Base-by-base conservation (phyloP, 2,113 vertebrate genomes). In the Cathartes aura region DNA sequence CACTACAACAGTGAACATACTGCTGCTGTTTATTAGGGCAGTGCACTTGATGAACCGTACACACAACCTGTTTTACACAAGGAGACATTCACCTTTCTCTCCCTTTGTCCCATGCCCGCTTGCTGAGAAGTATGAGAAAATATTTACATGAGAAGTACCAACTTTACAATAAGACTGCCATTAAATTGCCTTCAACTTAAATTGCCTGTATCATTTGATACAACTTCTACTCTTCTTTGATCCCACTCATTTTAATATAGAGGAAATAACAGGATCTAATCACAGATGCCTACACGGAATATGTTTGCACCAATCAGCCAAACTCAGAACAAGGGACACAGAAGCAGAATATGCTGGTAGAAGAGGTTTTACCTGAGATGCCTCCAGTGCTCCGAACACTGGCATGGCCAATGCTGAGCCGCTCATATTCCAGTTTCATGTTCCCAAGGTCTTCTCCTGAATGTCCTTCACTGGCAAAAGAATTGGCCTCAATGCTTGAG, bases 281-380 rank as follows among this genome's bases (percentile, higher is more conserved):
- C 50, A 42, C 34, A 62, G 34, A 13, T 48, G 56, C 34, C 50
- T 73, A 2, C 3, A 56, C 16, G 82, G 43, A 43, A 15, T 47
- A 34, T 5, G 23, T 34, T 40, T 72, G 73, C 48, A 86, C 47
- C 67, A 29, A 43, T 53, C 59, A 82, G 29, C 40, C 67, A 53
- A 59, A 70, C 42, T 55, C 47, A 38, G 30, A 91, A 72, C 38
- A 68, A 88, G 53, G 22, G 16, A 45, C 16, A 50, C 8, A 29
- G 4, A n/a, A 73, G 76, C 34, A 47, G 67, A 66, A 67, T 21
- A 20, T 50, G 42, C 58, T 42, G 12, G 53, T 38, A 60, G 45
- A 45, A 85, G 74, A 84, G 14, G 64, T 74, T 95, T 98, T 98
- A 98, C 98, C 98, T 98, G 98, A 97, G 93, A 97, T 19, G 42